Evolutionary conservation across 2,888 invertebrate genomes (phyloP).

Genomic region (Punctoribates punctum): DNA sequence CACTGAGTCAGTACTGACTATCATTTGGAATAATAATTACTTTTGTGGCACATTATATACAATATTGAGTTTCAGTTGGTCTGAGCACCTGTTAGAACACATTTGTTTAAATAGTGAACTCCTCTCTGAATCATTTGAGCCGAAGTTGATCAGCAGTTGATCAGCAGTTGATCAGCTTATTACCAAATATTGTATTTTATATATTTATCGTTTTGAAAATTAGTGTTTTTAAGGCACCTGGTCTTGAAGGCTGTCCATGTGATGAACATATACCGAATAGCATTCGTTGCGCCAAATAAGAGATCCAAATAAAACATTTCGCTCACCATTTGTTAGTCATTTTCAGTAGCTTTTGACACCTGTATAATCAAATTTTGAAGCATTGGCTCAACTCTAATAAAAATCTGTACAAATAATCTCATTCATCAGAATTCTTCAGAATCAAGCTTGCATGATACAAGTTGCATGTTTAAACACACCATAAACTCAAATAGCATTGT

Average conservation of each 20-base stretch:
- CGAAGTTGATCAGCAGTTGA: slow-evolving; percentile 26
- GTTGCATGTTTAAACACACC: background rate
- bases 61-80: slow-evolving; percentile 3
- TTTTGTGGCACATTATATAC: background rate
- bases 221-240: slow-evolving; percentile 25
- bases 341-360: background rate
- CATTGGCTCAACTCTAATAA: background rate
- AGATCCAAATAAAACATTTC: background rate
- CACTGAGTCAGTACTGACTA: background rate
- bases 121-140: background rate
- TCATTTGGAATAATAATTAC: background rate
- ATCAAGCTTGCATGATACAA: background rate
- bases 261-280: background rate
- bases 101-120: slow-evolving; percentile 24
- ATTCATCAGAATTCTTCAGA: background rate
- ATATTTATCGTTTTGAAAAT: background rate
- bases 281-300: background rate
- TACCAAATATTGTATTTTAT: background rate
- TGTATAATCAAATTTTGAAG: background rate
- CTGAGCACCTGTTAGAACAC: slow-evolving; percentile 26
- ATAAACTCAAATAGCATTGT: background rate
- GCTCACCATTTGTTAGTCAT: background rate
- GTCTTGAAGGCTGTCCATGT: background rate
- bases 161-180: background rate
- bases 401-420: slow-evolving; percentile 28